Percentiles rank a stretch among this genome's conserved stretches.
Evolutionary conservation across 2,888 invertebrate species (phyloP).

Genomic region (Agrochola macilenta): DNA sequence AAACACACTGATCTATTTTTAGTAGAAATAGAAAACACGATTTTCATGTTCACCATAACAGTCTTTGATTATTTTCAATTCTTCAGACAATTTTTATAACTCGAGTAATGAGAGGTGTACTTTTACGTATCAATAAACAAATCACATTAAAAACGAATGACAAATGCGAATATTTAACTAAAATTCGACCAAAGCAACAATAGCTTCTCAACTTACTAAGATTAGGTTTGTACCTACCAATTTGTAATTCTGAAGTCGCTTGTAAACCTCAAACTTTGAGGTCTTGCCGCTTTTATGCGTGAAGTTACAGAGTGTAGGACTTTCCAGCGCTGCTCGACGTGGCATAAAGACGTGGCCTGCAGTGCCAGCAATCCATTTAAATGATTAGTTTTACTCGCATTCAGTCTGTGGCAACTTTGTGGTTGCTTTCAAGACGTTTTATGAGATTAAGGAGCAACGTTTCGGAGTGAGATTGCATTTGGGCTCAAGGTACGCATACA

Average conservation of each 20-base stretch:
- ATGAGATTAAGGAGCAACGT: constrained; percentile 13
- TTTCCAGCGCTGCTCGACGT: not conserved
- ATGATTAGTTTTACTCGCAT: constrained; percentile 29
- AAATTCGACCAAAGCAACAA: not conserved
- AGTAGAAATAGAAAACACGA: not conserved
- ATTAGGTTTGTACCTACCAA: not conserved
- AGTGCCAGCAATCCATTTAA: constrained; percentile 23
- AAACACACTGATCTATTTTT: not conserved
- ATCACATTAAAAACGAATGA: not conserved
- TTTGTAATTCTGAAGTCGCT: not conserved
- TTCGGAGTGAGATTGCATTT: not conserved
- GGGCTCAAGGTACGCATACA: not conserved
- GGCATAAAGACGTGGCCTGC: not conserved
- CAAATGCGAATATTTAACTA: not conserved
- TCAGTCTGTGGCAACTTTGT: constrained; percentile 19
- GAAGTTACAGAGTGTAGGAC: not conserved
- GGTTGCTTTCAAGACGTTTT: constrained; percentile 37
- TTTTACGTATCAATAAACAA: not conserved
- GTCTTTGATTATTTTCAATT: not conserved
- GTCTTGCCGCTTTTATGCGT: not conserved
- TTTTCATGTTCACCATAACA: not conserved
- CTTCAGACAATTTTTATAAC: not conserved
- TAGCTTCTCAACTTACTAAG: not conserved
- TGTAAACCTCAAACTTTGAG: not conserved
- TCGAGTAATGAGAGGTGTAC: not conserved